These are phyloP conservation scores for Vipera latastei DNA, from an alignment of 2,797 vertebrate species.

Conservation along the genomic window DNA sequence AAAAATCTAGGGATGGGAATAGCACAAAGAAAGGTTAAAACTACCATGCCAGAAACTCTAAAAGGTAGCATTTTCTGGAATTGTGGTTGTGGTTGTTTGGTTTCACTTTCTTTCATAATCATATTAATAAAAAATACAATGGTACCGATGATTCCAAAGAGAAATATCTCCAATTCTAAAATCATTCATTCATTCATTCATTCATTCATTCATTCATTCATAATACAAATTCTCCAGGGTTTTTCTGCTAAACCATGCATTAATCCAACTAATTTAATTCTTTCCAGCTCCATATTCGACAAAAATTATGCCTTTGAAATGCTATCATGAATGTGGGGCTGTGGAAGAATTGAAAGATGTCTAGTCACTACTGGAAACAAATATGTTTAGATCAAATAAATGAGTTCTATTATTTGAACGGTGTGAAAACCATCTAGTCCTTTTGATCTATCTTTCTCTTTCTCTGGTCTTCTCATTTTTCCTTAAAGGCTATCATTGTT, in stretches of 20 bases:
- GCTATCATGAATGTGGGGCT: not conserved
- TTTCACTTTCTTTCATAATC: not conserved
- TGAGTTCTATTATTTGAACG: not conserved
- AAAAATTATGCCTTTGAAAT: not conserved
- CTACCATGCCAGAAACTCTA: fast-evolving
- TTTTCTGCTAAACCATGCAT: not conserved
- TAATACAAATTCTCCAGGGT: not conserved
- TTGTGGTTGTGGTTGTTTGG: not conserved
- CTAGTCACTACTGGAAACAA: not conserved
- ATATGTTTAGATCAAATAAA: not conserved
- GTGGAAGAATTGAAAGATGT: not conserved
- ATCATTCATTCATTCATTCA: not conserved
- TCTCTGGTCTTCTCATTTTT: not conserved
- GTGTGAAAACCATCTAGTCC: not conserved
- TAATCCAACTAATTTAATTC: not conserved
- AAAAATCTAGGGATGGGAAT: not conserved
- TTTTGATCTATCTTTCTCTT: not conserved
- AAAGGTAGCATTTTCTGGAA: not conserved
- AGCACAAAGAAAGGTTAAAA: not conserved
- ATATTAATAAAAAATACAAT: not conserved
- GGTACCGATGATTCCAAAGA: not conserved
- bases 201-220: not conserved
- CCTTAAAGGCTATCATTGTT: not conserved
- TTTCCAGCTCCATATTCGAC: not conserved
- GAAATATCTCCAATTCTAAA: not conserved